Evolutionary conservation across 2,888 invertebrate species (phyloP).

Genomic region (Acanthoscelides obtectus): DNA sequence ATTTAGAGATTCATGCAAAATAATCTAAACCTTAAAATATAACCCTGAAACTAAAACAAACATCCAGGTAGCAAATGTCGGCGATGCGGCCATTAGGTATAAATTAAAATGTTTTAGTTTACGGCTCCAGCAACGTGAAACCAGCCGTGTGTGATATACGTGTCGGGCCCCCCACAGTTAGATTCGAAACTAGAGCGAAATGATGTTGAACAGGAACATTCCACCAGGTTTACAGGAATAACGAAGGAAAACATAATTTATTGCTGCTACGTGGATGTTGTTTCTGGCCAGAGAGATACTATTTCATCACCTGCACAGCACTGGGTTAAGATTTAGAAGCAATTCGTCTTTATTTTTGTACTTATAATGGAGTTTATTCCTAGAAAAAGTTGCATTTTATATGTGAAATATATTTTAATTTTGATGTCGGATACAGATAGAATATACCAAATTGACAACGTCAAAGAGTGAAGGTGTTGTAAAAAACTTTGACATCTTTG

Average conservation of each 20-base stretch:
- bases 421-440: too few relatives aligned
- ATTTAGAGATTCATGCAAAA: neutral
- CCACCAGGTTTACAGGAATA: neutral
- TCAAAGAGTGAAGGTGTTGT: too few relatives aligned
- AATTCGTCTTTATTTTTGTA: neutral
- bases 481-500: too few relatives aligned
- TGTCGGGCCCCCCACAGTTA: neutral
- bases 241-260: neutral
- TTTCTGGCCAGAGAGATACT: neutral
- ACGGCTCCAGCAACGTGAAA: neutral
- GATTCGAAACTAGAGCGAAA: neutral
- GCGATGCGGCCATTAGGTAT: neutral
- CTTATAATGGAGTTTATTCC: too few relatives aligned
- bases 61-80: conserved; percentile 4
- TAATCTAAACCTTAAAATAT: neutral
- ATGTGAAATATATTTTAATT: too few relatives aligned
- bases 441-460: too few relatives aligned
- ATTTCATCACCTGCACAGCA: neutral
- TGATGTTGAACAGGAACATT: neutral
- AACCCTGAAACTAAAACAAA: conserved; percentile 4
- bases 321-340: neutral
- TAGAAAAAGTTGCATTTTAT: too few relatives aligned
- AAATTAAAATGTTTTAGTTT: neutral
- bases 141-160: neutral
- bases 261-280: neutral